Evolutionary conservation across 2,113 vertebrate species (phyloP).

Genomic region (Agapornis roseicollis): DNA sequence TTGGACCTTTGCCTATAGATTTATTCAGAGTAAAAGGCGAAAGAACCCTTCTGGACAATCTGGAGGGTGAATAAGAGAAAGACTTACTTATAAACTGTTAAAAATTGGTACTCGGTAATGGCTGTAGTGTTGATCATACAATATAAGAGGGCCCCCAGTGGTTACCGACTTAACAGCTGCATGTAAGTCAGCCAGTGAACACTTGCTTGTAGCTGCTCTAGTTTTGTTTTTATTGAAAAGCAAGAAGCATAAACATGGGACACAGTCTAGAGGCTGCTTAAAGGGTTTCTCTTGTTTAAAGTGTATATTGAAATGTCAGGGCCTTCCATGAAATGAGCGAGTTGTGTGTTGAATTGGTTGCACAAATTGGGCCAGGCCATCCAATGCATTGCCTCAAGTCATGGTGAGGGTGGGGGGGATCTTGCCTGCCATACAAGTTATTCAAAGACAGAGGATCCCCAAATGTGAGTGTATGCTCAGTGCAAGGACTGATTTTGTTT

Average conservation of each 20-base stretch:
- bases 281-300: constrained; percentile 62
- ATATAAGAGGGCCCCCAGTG: constrained; percentile 67
- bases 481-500: background rate
- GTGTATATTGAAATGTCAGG: constrained; percentile 45
- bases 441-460: background rate
- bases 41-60: constrained; percentile 68
- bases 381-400: background rate
- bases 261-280: constrained; percentile 54
- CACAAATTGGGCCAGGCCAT: background rate
- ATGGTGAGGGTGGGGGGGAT: no score
- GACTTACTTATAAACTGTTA: constrained; percentile 71
- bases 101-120: constrained; percentile 71
- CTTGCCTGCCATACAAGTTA: background rate
- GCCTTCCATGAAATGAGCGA: background rate
- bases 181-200: constrained; percentile 68
- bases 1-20: constrained; percentile 69
- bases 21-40: constrained; percentile 57
- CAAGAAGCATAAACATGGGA: constrained; percentile 69
- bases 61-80: constrained; percentile 47
- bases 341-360: background rate
- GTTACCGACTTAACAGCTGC: constrained; percentile 67
- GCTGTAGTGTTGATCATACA: constrained; percentile 72
- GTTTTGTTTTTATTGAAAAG: constrained; percentile 70
- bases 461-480: background rate
- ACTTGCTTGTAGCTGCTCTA: constrained; percentile 72